A percentile compares a stretch with the other conserved stretches of the same genome.
Conservation (phyloP, 1,140 invertebrate genomes). For the Tribolium castaneum region DNA sequence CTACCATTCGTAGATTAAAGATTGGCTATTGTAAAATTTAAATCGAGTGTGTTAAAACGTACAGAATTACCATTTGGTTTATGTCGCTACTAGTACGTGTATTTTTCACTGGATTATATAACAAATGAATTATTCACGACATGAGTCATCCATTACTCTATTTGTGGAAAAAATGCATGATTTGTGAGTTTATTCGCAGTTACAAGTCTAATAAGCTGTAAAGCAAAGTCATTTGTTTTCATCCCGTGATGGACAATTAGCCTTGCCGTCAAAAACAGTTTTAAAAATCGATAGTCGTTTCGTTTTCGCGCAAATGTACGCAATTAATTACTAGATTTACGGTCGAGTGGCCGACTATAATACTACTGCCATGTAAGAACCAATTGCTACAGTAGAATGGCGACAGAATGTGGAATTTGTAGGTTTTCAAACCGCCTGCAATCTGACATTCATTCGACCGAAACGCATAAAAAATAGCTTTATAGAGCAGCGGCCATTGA, state of each 20-base stretch:
- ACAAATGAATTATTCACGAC: conserved; percentile 26
- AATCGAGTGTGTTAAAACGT: conserved; percentile 3
- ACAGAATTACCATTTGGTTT: conserved; percentile 5
- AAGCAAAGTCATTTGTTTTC: not conserved
- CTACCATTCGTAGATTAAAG: not conserved
- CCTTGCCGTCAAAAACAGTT: not conserved
- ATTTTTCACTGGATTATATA: conserved; percentile 26
- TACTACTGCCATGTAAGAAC: conserved; percentile 14
- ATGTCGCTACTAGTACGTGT: conserved; percentile 19
- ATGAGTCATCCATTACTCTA: conserved; percentile 27
- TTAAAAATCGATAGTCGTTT: not conserved
- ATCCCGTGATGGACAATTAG: not conserved
- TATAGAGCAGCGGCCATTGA: conserved; percentile 12
- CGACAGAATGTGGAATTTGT: conserved; percentile 12
- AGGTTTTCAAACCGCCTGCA: conserved; percentile 18
- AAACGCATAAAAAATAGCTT: conserved; percentile 7
- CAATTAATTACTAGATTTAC: not conserved
- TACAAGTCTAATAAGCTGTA: not conserved
- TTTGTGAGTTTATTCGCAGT: not conserved
- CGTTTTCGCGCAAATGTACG: not conserved
- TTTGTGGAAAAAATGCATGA: conserved; percentile 26
- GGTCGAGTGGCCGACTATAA: not conserved
- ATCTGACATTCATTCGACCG: conserved; percentile 18
- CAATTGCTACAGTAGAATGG: conserved; percentile 17
- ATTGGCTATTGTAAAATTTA: conserved; percentile 28